Percentiles rank a stretch among this genome's conserved stretches.
These are phyloP conservation scores for Uropetala carovei DNA, from an alignment of 2,888 invertebrate genomes.

Conservation along the genomic window DNA sequence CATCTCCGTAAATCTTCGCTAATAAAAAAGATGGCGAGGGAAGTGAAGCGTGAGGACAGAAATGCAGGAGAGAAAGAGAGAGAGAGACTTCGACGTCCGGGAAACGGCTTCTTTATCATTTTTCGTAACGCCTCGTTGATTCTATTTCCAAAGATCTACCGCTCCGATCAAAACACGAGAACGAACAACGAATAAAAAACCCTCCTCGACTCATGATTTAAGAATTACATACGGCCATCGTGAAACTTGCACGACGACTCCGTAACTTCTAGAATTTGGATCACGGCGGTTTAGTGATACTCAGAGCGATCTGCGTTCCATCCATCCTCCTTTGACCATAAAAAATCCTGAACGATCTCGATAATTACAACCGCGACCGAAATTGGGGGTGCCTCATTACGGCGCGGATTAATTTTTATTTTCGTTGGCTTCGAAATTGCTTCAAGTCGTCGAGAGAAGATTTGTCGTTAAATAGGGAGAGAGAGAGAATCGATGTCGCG, in stretches of 20 bases:
- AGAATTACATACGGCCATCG: background rate
- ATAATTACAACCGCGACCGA: background rate
- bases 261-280: conserved; percentile 2
- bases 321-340: background rate
- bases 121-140: background rate
- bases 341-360: background rate
- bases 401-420: no score
- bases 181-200: background rate
- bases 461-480: no score
- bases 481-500: background rate
- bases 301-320: no score
- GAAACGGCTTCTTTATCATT: background rate
- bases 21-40: background rate
- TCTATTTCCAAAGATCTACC: background rate
- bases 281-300: background rate
- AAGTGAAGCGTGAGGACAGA: background rate
- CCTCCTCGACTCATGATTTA: background rate
- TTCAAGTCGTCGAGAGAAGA: no score
- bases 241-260: background rate
- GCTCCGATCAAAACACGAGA: background rate
- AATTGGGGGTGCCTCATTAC: background rate
- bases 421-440: no score
- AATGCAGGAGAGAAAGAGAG: background rate
- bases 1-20: background rate
- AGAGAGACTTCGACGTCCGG: background rate